These are phyloP conservation scores for Dendrolimus pini DNA, from an alignment of 2,888 invertebrate genomes.

Conservation along the genomic window DNA sequence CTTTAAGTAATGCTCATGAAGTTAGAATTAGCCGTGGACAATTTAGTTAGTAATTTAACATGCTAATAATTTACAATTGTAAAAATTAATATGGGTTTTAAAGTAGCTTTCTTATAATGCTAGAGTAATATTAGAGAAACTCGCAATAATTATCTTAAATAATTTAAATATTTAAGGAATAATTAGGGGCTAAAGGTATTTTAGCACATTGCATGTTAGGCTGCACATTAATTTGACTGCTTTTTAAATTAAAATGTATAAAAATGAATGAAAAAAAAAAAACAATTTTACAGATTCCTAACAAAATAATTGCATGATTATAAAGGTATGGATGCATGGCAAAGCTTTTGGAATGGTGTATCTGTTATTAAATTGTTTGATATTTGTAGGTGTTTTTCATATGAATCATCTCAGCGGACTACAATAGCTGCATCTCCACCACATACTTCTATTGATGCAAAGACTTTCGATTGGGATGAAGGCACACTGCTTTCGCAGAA, in stretches of 20 bases:
- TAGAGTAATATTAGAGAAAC: too few relatives aligned
- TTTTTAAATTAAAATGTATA: neutral
- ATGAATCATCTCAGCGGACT: conserved; percentile 80
- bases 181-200: neutral
- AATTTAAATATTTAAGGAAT: too few relatives aligned
- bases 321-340: neutral
- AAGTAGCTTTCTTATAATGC: too few relatives aligned
- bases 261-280: neutral
- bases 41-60: too few relatives aligned
- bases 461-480: conserved; percentile 74
- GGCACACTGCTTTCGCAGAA: conserved; percentile 51
- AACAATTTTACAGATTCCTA: neutral
- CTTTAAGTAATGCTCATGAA: too few relatives aligned
- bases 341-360: neutral
- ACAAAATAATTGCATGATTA: neutral
- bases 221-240: neutral
- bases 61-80: too few relatives aligned
- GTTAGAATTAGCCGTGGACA: too few relatives aligned
- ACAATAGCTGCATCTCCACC: conserved; percentile 69
- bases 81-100: too few relatives aligned
- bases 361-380: neutral
- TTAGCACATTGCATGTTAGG: neutral
- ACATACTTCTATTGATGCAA: conserved; percentile 56
- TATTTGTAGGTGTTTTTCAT: conserved; percentile 81
- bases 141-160: too few relatives aligned